Percentiles rank a stretch among this genome's conserved stretches.
Evolutionary conservation across 2,888 invertebrate species (phyloP).

Genomic region (Eilema sororculum): DNA sequence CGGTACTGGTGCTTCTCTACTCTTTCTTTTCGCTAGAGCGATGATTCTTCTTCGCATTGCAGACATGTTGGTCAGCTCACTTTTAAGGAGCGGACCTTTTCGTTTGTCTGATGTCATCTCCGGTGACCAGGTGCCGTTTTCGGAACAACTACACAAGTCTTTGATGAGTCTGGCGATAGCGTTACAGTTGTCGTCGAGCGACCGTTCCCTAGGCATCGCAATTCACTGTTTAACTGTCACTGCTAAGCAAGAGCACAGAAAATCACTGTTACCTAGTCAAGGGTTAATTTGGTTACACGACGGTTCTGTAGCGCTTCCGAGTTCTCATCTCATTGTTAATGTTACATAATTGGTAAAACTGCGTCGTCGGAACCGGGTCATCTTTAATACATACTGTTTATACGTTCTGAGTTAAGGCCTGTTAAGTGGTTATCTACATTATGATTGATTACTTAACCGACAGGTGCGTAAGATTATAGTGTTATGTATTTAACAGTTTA

Average conservation of each 20-base stretch:
- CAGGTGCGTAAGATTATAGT: slow-evolving; percentile 9
- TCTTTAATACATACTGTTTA: slow-evolving; percentile 9
- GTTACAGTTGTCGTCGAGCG: slow-evolving; percentile 77
- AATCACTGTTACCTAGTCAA: slow-evolving; percentile 66
- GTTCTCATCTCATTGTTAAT: slow-evolving; percentile 59
- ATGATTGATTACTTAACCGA: slow-evolving; percentile 37
- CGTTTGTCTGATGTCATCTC: slow-evolving; percentile 79
- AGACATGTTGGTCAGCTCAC: slow-evolving; percentile 82
- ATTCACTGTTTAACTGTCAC: slow-evolving; percentile 78
- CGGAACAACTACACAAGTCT: slow-evolving; percentile 83
- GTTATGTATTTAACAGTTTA: slow-evolving; percentile 15
- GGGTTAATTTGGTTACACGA: slow-evolving; percentile 63
- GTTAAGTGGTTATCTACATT: slow-evolving; percentile 22
- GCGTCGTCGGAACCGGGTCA: slow-evolving; percentile 40
- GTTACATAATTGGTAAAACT: slow-evolving; percentile 59
- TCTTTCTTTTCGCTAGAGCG: slow-evolving; percentile 76
- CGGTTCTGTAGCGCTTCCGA: slow-evolving; percentile 60
- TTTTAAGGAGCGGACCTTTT: slow-evolving; percentile 78
- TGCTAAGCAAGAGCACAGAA: slow-evolving; percentile 76
- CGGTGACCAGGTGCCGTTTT: slow-evolving; percentile 84
- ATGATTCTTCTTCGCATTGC: slow-evolving; percentile 79
- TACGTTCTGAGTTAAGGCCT: slow-evolving; percentile 32
- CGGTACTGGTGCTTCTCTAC: slow-evolving; percentile 68
- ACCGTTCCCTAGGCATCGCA: slow-evolving; percentile 74
- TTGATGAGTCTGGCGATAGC: slow-evolving; percentile 81